Base-by-base conservation (phyloP, 2,888 invertebrate genomes). In the Rhabditoides inermis region DNA sequence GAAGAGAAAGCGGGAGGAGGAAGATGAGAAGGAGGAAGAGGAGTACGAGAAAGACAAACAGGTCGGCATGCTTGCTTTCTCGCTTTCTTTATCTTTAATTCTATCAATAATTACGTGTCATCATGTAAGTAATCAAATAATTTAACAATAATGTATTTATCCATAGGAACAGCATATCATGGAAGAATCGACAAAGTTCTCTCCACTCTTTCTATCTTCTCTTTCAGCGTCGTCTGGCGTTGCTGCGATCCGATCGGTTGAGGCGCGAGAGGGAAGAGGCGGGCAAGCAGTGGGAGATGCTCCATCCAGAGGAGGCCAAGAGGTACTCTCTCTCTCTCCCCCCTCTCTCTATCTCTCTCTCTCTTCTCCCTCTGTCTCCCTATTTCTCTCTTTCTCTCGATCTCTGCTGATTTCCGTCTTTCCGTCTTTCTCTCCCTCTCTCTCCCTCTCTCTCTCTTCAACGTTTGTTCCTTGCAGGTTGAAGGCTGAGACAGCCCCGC, bases 261-360 rank as follows among this genome's bases (percentile, higher is more conserved):
- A 83, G 84, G 73, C 82, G 94, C 40, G 95, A 95, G 79, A 82
- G 81, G 55, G 82, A 82, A 58, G 95, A 95, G 78, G 84, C 84
- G 76, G 77, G 80, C 48, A 84, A 83, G 76, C 83, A 87, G 3
- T 84, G 27, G 50, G 26, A 82, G 55, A 80, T 91, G 49, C 77
- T 92, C 51, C 84, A 83, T n/a, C 84, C 84, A 75, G 76, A 86
- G 2, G 81, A 83, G 63, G 84, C 84, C 46, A 75, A 45, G 60
- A 65, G 53, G 53, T n/a, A n/a, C n/a, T n/a, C n/a, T n/a, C n/a
- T n/a, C n/a, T n/a, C n/a, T n/a, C n/a, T n/a, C n/a, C n/a, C n/a
- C n/a, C n/a, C n/a, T n/a, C n/a, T n/a, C n/a, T n/a, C n/a, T n/a
- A n/a, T n/a, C n/a, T n/a, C n/a, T n/a, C n/a, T n/a, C n/a, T n/a